Base-by-base conservation (phyloP, 2,888 invertebrate genomes). In the Drosophila diplacantha region DNA sequence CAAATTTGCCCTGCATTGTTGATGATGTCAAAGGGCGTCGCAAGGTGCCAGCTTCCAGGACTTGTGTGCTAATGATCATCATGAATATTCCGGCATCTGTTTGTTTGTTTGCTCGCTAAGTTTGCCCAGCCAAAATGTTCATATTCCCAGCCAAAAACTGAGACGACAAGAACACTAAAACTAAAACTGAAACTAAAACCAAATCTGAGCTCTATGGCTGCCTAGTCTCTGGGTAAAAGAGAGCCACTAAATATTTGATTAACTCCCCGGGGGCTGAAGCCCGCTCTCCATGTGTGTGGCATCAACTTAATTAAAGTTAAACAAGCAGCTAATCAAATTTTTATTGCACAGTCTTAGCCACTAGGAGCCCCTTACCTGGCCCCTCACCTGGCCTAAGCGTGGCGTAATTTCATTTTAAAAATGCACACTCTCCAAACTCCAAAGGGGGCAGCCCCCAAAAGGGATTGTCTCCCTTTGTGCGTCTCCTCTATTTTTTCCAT, bases 291-390 rank as follows among this genome's bases (percentile, higher is more conserved):
- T 18, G 9, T 24, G 24, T 50, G 55, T 43, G 68, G 72, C 74
- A 80, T 80, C 71, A 80, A 80, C 78, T 80, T 80, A 80, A 80
- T 80, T 82, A 81, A 81, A 81, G 81, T 78, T 81, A 81, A 81
- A 80, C 80, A 80, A 82, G 81, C 78, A 73, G 82, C 82, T 81
- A 82, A 81, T 82, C 81, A 81, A 81, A 81, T 78, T 81, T 82
- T 63, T 75, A 82, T 82, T 71, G 72, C 63, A 58, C 53, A 67
- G 69, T 58, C 74, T 69, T 69, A 67, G 60, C 64, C 61, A 43
- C 39, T 35, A 43, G 63, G 44, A 62, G 47, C 38, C 39, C 39
- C 31, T 50, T 2, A 26, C 26, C 26, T 8, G 7, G 11, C 18
- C 8, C 24, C 4, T 24, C 26, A 34, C 22, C 35, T 39, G 32